phyloP scores from a whole-genome alignment of 1,140 invertebrate species.

The Heterodera carotae region DNA sequence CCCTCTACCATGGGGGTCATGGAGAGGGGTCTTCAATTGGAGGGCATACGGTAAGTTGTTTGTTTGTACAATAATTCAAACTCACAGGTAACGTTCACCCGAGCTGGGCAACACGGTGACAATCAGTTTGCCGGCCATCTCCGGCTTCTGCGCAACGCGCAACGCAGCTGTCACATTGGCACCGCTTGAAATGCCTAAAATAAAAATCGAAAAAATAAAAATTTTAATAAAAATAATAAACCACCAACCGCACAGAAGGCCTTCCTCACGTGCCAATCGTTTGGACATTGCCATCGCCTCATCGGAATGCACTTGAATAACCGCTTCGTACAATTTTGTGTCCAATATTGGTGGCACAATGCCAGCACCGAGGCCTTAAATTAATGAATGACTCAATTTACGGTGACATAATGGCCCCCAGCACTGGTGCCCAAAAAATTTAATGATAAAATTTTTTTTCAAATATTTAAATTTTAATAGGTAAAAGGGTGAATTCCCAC shows the following conservation, averaged over 20 bases:
- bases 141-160: conserved; percentile 55
- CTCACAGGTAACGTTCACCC: conserved; percentile 62
- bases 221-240: neutral
- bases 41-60: neutral
- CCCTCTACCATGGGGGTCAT: no score
- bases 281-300: conserved; percentile 64
- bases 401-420: no score
- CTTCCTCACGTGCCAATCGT: conserved; percentile 61
- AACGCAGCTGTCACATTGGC: conserved; percentile 50
- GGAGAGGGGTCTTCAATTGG: neutral
- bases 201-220: conserved; percentile 3
- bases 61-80: neutral
- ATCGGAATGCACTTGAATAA: conserved; percentile 51
- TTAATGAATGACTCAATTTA: neutral
- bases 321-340: conserved; percentile 57
- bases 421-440: no score
- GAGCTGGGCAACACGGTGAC: conserved; percentile 64
- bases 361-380: conserved; percentile 57
- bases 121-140: conserved; percentile 60
- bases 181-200: conserved; percentile 62
- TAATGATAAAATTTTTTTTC: no score
- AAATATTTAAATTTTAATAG: no score
- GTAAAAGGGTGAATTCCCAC: no score
- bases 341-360: conserved; percentile 56
- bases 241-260: conserved; percentile 62